These are phyloP conservation scores for Triops cancriformis DNA, from an alignment of 1,140 invertebrate genomes.

Conservation along the genomic window DNA sequence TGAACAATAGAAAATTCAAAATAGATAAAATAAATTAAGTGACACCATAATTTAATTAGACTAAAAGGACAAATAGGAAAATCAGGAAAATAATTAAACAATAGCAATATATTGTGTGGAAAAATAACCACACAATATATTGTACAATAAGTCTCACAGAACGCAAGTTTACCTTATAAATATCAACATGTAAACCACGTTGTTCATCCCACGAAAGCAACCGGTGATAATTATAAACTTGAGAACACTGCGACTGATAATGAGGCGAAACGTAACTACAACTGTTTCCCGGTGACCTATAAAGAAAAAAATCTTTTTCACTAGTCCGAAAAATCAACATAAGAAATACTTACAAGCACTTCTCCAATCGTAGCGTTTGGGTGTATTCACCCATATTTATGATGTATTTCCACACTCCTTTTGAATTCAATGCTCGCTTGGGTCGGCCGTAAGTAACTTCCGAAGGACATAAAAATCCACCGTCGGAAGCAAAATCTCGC, in stretches of 20 bases:
- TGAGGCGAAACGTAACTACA: slow-evolving; percentile 72
- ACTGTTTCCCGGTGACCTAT: slow-evolving; percentile 59
- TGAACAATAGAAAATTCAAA: background rate
- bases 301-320: slow-evolving; percentile 28
- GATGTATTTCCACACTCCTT: slow-evolving; percentile 76
- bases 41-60: too few relatives aligned
- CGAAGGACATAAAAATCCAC: slow-evolving; percentile 69
- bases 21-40: too few relatives aligned
- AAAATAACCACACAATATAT: too few relatives aligned
- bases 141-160: too few relatives aligned
- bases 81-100: background rate
- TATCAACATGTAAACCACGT: slow-evolving; percentile 72
- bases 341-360: slow-evolving; percentile 56
- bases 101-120: too few relatives aligned
- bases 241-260: slow-evolving; percentile 68
- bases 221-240: slow-evolving; percentile 80
- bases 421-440: slow-evolving; percentile 62
- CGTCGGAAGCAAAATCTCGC: slow-evolving; percentile 46
- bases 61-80: too few relatives aligned
- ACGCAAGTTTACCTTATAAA: slow-evolving; percentile 55
- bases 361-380: slow-evolving; percentile 71
- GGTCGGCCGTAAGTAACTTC: slow-evolving; percentile 72
- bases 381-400: slow-evolving; percentile 78
- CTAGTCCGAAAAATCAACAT: background rate
- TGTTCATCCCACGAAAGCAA: slow-evolving; percentile 72